phyloP scores from a whole-genome alignment of 2,797 vertebrate genomes.

The Cynopterus sphinx region DNA sequence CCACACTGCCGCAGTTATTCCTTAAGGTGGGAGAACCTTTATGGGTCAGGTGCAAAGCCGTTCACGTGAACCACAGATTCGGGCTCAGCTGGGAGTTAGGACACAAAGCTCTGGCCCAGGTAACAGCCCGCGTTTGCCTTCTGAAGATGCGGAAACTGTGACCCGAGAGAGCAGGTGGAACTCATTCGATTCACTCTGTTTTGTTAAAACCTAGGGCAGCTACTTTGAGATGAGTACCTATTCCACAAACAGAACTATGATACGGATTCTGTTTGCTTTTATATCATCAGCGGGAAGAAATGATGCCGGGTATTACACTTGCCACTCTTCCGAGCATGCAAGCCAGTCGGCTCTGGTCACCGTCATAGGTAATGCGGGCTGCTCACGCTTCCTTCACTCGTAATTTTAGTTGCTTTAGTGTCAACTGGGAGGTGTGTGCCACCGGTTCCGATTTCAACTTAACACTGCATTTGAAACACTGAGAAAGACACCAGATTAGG shows the following conservation, averaged over 20 bases:
- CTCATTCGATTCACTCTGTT: conserved; percentile 71
- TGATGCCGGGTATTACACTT: conserved; percentile 83
- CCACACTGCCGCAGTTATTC: conserved; percentile 78
- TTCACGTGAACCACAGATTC: conserved; percentile 76
- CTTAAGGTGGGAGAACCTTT: conserved; percentile 85
- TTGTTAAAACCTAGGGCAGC: conserved; percentile 79
- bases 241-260: conserved; percentile 66
- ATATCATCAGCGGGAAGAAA: conserved; percentile 73
- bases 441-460: conserved; percentile 40
- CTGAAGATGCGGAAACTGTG: background rate
- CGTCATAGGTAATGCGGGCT: conserved; percentile 84
- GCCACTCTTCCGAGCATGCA: conserved; percentile 81
- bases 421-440: background rate
- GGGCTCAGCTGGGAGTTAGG: conserved; percentile 76
- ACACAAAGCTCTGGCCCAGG: conserved; percentile 79
- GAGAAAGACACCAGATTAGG: background rate
- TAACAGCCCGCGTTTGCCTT: conserved; percentile 62
- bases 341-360: conserved; percentile 84
- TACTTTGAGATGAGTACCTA: conserved; percentile 78
- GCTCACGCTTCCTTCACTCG: background rate
- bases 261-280: conserved; percentile 81
- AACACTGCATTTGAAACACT: background rate
- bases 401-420: conserved; percentile 59
- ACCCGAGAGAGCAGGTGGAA: background rate
- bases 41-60: conserved; percentile 86